A percentile compares a stretch with the other conserved stretches of the same genome.
Evolutionary conservation across 2,888 invertebrate species (phyloP).

Genomic region (Quadriops clusia): DNA sequence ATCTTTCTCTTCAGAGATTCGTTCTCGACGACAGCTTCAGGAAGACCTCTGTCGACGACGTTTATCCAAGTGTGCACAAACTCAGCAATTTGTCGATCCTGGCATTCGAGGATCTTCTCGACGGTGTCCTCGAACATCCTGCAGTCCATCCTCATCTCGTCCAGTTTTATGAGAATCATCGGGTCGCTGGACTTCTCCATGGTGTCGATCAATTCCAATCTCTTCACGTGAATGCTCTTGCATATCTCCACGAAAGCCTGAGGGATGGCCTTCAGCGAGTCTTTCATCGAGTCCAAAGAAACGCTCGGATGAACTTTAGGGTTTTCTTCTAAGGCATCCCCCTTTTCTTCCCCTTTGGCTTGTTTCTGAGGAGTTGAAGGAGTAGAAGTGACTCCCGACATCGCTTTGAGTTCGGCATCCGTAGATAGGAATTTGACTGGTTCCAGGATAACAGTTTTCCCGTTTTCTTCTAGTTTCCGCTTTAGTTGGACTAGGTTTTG

Average conservation of each 20-base stretch:
- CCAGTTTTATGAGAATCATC: conserved; percentile 25
- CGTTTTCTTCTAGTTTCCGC: conserved; percentile 28
- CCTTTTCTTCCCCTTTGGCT: too few species aligned
- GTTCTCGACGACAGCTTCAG: conserved; percentile 24
- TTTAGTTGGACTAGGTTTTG: conserved; percentile 28
- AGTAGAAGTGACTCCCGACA: too few species aligned
- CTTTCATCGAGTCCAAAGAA: too few species aligned
- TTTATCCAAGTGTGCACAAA: conserved; percentile 12
- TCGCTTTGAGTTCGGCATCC: too few species aligned
- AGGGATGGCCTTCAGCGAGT: conserved; percentile 28
- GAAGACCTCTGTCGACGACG: too few species aligned
- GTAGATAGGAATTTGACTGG: conserved; percentile 13
- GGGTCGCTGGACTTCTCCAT: conserved; percentile 25
- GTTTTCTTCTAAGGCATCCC: too few species aligned
- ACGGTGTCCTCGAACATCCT: conserved; percentile 24
- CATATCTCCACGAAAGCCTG: conserved; percentile 27
- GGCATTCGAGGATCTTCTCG: conserved; percentile 20
- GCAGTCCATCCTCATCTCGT: conserved; percentile 21
- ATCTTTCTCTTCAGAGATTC: conserved; percentile 19
- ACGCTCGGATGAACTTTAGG: too few species aligned
- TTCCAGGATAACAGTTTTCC: conserved; percentile 26
- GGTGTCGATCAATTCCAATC: conserved; percentile 25
- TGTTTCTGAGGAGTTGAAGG: too few species aligned
- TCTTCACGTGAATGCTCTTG: conserved; percentile 25
- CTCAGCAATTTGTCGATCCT: conserved; percentile 8